Evolutionary conservation across 2,113 vertebrate genomes (phyloP).

Genomic region (Dunckerocampus dactyliophorus): DNA sequence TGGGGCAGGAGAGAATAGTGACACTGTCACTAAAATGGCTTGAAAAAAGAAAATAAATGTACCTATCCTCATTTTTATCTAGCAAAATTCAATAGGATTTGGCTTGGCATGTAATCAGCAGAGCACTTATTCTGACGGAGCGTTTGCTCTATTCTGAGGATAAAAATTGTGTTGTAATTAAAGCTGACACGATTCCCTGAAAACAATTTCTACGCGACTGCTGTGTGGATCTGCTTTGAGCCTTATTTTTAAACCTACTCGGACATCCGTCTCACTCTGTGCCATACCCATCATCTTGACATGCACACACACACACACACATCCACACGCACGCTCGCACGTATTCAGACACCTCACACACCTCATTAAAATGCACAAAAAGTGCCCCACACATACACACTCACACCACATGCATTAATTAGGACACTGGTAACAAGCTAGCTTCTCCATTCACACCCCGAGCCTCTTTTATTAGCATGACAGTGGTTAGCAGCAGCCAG

Average conservation of each 20-base stretch:
- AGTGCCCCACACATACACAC: constrained; percentile 36
- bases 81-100: no score
- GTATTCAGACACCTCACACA: no score
- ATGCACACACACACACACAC: constrained; percentile 34
- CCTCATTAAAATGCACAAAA: constrained; percentile 70
- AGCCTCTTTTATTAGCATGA: constrained; percentile 75
- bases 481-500: constrained; percentile 63
- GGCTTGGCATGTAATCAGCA: no score
- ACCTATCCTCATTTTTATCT: no score
- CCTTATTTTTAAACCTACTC: constrained; percentile 35
- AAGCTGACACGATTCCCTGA: constrained; percentile 7
- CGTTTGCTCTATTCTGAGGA: neutral
- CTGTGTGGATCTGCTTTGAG: constrained; percentile 26
- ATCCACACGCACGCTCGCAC: no score
- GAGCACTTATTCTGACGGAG: neutral
- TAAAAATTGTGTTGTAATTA: neutral
- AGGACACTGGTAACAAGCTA: constrained; percentile 72
- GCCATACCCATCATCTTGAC: constrained; percentile 47
- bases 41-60: no score
- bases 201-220: constrained; percentile 25
- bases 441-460: constrained; percentile 71
- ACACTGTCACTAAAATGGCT: no score
- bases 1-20: no score
- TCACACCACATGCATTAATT: constrained; percentile 70
- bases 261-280: constrained; percentile 40